Base-by-base conservation (phyloP, 2,888 invertebrate genomes). In the Proisotoma minuta region DNA sequence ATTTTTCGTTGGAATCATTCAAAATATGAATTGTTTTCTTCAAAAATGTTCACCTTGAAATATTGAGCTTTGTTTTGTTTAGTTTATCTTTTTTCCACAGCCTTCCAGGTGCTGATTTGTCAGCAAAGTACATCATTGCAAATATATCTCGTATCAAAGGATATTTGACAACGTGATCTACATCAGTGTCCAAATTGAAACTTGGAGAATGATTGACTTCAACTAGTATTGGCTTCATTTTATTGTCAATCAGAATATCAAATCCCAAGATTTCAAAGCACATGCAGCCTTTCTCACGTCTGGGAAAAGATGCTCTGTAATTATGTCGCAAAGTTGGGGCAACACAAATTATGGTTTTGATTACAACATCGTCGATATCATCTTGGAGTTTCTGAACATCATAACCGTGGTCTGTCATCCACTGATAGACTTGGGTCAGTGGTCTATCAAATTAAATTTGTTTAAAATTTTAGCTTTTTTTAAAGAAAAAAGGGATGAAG, bases 151-250 rank as follows among this genome's bases (percentile, higher is more conserved):
- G 81, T 49, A 91, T 79, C 15, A 95, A 79, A 0, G 84, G 82
- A 75, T 91, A 88, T 77, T 95, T 95, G 43, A 95, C 88, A 75
- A 91, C 90, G 65, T 84, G 83, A 78, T 95, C 94, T 51, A 94
- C 81, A 65, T 85, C 84, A 1, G 92, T 87, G 77, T 92, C 91
- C 18, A 91, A 91, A 77, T 92, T 90, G 76, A 93, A 93, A 78
- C 93, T 93, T 1, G 94, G 94, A 5, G 93, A 93, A 77, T 93
- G 93, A 78, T 95, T 95, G 2, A 91, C 90, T 82, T 95, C 95
- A 63, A 95, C 80, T 59, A 95, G 84, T 75, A 84, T 88, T 0
- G 94, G 93, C 76, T 89, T 89, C 56, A 93, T 78, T 74, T 87
- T 87, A 76, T 86, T 85, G 78, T 94, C 93, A 47, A 95, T 80